Percentiles rank a stretch among this genome's conserved stretches.
phyloP scores from a whole-genome alignment of 2,888 invertebrate species.

The Caenorhabditis sp. region DNA sequence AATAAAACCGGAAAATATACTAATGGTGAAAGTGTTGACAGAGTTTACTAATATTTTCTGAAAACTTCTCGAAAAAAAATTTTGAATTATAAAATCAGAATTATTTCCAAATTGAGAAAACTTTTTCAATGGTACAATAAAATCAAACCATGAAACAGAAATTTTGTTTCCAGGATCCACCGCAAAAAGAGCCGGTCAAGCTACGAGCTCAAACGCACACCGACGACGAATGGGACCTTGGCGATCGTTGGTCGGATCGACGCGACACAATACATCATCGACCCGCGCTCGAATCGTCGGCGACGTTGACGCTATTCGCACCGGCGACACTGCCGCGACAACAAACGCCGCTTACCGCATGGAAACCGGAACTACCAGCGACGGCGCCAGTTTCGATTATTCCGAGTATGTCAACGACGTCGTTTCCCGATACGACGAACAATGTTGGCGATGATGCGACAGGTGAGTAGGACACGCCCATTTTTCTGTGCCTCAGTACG shows the following conservation, averaged over 20 bases:
- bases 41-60: too few species aligned
- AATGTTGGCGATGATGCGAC: background rate
- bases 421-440: conserved; percentile 17
- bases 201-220: background rate
- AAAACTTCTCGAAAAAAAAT: too few species aligned
- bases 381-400: conserved; percentile 38
- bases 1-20: too few species aligned
- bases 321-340: conserved; percentile 54
- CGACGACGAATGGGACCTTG: conserved; percentile 35
- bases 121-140: too few species aligned
- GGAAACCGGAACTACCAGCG: conserved; percentile 35
- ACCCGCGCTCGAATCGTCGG: too few species aligned
- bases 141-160: too few species aligned
- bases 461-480: too few species aligned
- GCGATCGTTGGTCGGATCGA: conserved; percentile 30
- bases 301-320: conserved; percentile 23
- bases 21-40: too few species aligned
- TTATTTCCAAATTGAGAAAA: too few species aligned
- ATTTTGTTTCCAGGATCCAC: too few species aligned
- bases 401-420: conserved; percentile 37
- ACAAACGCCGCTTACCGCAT: conserved; percentile 32
- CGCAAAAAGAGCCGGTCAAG: background rate
- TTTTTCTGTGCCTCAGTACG: too few species aligned
- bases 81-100: too few species aligned
- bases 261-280: conserved; percentile 34